These are phyloP conservation scores for Lasaia peninsularis DNA, from an alignment of 1,140 invertebrate genomes.

Conservation along the genomic window DNA sequence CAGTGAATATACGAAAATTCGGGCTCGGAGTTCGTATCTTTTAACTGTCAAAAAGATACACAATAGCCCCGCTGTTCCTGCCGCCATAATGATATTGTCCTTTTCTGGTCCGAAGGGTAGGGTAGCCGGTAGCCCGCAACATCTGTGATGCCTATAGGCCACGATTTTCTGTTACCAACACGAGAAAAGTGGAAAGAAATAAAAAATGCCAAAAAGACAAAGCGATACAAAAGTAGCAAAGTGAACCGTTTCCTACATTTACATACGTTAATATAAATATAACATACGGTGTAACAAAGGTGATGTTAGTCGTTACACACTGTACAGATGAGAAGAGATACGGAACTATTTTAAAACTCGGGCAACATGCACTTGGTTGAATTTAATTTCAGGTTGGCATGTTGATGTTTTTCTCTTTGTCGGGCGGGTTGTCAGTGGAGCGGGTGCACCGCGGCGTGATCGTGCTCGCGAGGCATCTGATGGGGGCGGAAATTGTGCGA, in stretches of 20 bases:
- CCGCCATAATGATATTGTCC: too few species aligned
- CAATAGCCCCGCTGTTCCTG: too few species aligned
- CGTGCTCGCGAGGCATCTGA: background rate
- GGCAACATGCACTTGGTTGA: background rate
- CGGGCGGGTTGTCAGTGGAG: background rate
- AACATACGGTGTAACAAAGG: too few species aligned
- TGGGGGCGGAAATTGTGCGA: constrained; percentile 16
- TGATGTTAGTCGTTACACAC: background rate
- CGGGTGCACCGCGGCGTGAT: constrained; percentile 1
- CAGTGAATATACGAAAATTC: too few species aligned
- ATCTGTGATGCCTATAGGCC: constrained; percentile 5
- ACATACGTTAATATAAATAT: too few species aligned
- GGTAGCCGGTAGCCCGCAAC: background rate
- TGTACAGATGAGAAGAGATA: background rate
- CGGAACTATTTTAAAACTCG: background rate
- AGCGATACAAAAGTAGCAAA: too few species aligned
- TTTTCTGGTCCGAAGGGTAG: too few species aligned
- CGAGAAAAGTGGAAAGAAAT: too few species aligned
- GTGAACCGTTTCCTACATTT: too few species aligned
- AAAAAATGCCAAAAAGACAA: too few species aligned
- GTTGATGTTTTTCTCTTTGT: constrained; percentile 6
- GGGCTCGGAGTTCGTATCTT: too few species aligned
- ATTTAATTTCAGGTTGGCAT: background rate
- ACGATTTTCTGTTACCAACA: background rate
- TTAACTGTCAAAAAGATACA: too few species aligned